A percentile compares a stretch with the other conserved stretches of the same genome.
Evolutionary conservation across 2,113 vertebrate genomes (phyloP).

Genomic region (Leucopsar rothschildi): DNA sequence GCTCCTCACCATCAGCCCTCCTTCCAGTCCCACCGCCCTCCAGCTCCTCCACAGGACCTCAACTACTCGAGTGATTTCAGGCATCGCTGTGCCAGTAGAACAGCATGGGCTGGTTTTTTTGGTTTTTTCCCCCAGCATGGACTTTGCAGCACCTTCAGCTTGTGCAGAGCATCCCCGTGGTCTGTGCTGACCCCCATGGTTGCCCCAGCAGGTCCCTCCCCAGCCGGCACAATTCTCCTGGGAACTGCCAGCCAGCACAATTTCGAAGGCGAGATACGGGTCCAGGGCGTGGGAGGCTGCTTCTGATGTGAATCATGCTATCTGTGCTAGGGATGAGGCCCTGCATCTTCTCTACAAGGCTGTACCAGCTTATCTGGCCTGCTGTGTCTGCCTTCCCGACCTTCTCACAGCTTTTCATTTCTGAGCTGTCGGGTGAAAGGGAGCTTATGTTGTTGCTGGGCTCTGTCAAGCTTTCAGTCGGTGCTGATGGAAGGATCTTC

Average conservation of each 20-base stretch:
- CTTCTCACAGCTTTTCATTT: background rate
- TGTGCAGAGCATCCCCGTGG: background rate
- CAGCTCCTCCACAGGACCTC: background rate
- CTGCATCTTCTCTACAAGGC: background rate
- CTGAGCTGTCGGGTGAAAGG: background rate
- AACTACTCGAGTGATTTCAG: background rate
- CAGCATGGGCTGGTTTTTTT: background rate
- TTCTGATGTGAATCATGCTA: slow-evolving; percentile 23
- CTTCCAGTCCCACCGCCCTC: background rate
- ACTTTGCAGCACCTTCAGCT: background rate
- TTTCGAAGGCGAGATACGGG: background rate
- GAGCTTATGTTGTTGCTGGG: background rate
- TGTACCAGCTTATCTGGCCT: background rate
- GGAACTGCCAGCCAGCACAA: background rate
- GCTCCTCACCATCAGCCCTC: background rate
- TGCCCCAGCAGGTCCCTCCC: background rate
- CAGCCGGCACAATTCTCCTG: background rate
- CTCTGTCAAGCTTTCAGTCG: rapidly evolving
- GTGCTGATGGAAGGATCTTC: background rate
- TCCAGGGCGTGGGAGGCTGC: background rate
- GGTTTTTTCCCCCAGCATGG: rapidly evolving
- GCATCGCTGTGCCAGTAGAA: rapidly evolving
- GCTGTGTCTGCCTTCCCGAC: background rate
- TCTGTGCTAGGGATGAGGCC: background rate
- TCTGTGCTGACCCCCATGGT: background rate